Percentiles rank a stretch among this genome's conserved stretches.
Evolutionary conservation across 2,888 invertebrate species (phyloP).

Genomic region (Cataglyphis rosenhaueri): DNA sequence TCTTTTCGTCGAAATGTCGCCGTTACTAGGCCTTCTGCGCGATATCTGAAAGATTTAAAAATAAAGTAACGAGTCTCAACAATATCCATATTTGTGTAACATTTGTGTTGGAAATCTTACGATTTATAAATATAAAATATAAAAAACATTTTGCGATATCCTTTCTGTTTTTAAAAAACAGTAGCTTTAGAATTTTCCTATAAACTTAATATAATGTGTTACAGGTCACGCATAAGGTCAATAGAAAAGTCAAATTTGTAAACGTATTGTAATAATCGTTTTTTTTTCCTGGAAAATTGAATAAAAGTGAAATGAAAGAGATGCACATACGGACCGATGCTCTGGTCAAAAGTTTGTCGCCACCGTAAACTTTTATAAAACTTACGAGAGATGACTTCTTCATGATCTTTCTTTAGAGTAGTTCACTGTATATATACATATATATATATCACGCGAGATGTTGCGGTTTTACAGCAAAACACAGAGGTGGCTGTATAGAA

Average conservation of each 20-base stretch:
- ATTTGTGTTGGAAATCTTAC: neutral
- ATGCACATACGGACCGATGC: neutral
- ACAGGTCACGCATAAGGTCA: neutral
- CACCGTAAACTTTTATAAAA: slow-evolving; percentile 64
- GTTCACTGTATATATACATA: slow-evolving; percentile 11
- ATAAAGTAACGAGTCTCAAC: neutral
- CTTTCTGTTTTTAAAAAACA: neutral
- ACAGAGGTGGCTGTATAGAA: slow-evolving; percentile 53
- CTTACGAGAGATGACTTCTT: slow-evolving; percentile 63
- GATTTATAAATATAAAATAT: neutral
- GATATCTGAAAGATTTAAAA: slow-evolving; percentile 28
- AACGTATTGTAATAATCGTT: slow-evolving; percentile 7
- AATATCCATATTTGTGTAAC: neutral
- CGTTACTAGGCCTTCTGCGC: slow-evolving; percentile 40
- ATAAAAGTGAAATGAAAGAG: neutral
- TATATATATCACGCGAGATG: slow-evolving; percentile 19
- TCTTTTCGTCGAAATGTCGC: slow-evolving; percentile 50
- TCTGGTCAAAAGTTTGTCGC: slow-evolving; percentile 57
- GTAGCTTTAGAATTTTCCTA: neutral
- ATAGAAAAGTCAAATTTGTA: slow-evolving; percentile 4
- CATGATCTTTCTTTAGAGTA: slow-evolving; percentile 48
- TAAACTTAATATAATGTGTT: neutral
- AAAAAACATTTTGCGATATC: neutral
- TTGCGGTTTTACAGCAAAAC: slow-evolving; percentile 53
- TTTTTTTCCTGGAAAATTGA: neutral